phyloP scores from a whole-genome alignment of 2,113 vertebrate species.

The Myotis davidii region DNA sequence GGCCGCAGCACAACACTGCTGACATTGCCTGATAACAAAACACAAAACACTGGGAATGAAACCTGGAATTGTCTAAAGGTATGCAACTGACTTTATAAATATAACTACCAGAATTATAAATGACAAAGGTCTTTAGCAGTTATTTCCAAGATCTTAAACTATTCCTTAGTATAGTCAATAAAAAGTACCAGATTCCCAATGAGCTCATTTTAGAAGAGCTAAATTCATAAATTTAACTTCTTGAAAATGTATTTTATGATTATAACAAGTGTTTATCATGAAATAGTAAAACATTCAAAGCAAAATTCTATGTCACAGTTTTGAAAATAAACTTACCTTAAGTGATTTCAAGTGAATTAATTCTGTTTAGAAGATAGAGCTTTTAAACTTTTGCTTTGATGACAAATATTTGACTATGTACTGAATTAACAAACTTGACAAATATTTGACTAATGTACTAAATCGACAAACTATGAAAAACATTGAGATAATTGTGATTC shows the following conservation, averaged over 20 bases:
- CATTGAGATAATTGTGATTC: not conserved
- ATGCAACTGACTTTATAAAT: not conserved
- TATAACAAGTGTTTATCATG: not conserved
- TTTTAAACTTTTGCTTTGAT: conserved; percentile 32
- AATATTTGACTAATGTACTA: not conserved
- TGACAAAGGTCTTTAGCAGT: not conserved
- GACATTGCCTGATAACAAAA: conserved; percentile 93
- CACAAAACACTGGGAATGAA: not conserved
- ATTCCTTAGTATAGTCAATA: not conserved
- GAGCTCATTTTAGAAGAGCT: not conserved
- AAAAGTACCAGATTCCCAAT: not conserved
- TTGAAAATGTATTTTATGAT: not conserved
- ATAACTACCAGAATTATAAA: not conserved
- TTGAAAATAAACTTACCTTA: not conserved
- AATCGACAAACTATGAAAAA: conserved; percentile 9
- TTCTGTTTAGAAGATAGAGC: conserved; percentile 25
- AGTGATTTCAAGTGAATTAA: conserved; percentile 16
- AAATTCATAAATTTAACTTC: not conserved
- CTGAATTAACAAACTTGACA: not conserved
- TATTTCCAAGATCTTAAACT: not conserved
- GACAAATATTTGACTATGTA: conserved; percentile 9
- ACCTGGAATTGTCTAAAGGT: not conserved
- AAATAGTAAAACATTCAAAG: not conserved
- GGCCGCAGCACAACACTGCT: conserved; percentile 97
- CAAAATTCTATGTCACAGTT: not conserved